phyloP scores from a whole-genome alignment of 37 sponge, comb jelly and placozoan genomes.

The Chondrilla cf. caribensis region DNA sequence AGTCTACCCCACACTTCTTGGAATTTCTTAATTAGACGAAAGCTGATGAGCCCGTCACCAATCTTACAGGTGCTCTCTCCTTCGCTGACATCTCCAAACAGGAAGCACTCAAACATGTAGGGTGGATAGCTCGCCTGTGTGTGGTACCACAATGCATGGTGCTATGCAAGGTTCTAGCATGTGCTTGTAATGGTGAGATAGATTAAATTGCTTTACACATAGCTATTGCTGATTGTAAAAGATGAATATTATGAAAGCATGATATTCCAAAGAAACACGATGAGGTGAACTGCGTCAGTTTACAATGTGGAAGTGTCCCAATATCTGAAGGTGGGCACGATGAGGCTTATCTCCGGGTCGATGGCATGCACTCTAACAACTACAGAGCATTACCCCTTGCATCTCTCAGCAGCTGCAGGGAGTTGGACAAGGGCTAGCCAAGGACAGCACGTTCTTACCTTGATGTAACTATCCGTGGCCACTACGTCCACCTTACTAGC shows the following conservation, averaged over 20 bases:
- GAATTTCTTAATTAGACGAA: slow-evolving; percentile 49
- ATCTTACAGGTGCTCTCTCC: slow-evolving; percentile 50
- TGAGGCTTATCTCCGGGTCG: not conserved
- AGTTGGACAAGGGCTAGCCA: not conserved
- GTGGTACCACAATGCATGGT: too few species aligned
- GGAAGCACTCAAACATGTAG: slow-evolving; percentile 78
- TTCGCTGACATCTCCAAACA: slow-evolving; percentile 58
- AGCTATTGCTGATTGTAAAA: too few species aligned
- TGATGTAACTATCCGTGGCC: slow-evolving; percentile 74
- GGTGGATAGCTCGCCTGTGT: slow-evolving; percentile 75
- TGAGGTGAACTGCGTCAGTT: too few species aligned
- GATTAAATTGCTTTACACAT: too few species aligned
- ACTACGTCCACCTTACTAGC: slow-evolving; percentile 82
- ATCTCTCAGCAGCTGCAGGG: too few species aligned
- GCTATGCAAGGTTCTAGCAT: too few species aligned
- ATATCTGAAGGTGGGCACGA: too few species aligned
- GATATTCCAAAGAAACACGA: too few species aligned
- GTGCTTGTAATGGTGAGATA: too few species aligned
- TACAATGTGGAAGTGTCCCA: too few species aligned
- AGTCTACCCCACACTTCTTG: slow-evolving; percentile 52
- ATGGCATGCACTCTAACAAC: not conserved
- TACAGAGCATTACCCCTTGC: too few species aligned
- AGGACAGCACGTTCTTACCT: slow-evolving; percentile 35
- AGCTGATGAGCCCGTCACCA: slow-evolving; percentile 68
- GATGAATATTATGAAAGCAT: too few species aligned